Evolutionary conservation across 1,140 invertebrate species (phyloP).

Genomic region (Dendroctonus valens): DNA sequence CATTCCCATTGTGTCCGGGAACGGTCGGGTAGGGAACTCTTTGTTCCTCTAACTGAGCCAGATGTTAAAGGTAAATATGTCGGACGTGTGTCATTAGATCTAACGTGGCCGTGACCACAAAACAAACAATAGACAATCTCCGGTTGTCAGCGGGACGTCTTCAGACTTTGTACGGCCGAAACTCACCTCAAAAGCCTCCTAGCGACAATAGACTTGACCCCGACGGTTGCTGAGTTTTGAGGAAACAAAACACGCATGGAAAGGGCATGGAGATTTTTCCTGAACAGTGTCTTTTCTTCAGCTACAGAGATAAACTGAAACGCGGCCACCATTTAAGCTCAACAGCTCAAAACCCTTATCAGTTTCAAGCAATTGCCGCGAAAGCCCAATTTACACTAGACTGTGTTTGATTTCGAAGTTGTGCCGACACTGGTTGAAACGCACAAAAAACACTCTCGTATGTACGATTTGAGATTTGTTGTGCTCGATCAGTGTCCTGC

Average conservation of each 20-base stretch:
- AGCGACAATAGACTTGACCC: neutral
- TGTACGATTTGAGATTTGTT: too few relatives aligned
- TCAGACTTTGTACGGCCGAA: slow-evolving; percentile 7
- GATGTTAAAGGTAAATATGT: slow-evolving; percentile 40
- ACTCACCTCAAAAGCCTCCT: too few relatives aligned
- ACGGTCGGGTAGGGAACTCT: slow-evolving; percentile 5
- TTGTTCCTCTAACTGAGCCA: slow-evolving; percentile 28
- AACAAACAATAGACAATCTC: slow-evolving; percentile 43
- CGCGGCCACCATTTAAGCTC: too few relatives aligned
- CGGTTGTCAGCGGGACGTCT: slow-evolving; percentile 34
- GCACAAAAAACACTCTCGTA: too few relatives aligned
- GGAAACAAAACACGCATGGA: neutral
- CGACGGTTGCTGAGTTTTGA: neutral
- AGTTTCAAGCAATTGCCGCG: too few relatives aligned
- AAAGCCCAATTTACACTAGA: too few relatives aligned
- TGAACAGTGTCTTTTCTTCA: too few relatives aligned
- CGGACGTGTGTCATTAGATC: slow-evolving; percentile 41
- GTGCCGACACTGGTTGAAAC: too few relatives aligned
- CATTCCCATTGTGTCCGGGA: slow-evolving; percentile 17
- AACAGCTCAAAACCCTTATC: too few relatives aligned
- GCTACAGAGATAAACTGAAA: too few relatives aligned
- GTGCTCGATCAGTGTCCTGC: too few relatives aligned
- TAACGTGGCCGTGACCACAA: slow-evolving; percentile 34
- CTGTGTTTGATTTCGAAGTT: too few relatives aligned
- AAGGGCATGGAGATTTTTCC: neutral